phyloP scores from a whole-genome alignment of 2,113 vertebrate species.

The Mesitornis unicolor region DNA sequence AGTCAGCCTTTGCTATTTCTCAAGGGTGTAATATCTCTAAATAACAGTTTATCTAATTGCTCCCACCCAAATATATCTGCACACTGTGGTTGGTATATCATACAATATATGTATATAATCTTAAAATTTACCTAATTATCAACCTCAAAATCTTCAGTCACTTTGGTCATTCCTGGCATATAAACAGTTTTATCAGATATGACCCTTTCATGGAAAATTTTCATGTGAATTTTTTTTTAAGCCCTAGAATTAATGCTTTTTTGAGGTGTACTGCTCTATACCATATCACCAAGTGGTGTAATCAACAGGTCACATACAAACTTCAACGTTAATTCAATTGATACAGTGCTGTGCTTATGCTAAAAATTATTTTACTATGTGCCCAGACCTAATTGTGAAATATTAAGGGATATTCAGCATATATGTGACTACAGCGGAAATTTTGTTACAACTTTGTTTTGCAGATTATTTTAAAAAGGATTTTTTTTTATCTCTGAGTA shows the following conservation, averaged over 20 bases:
- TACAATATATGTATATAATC: neutral
- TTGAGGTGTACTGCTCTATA: constrained; percentile 21
- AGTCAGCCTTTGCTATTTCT: neutral
- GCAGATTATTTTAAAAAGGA: neutral
- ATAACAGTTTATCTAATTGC: neutral
- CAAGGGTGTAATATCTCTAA: neutral
- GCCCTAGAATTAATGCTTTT: neutral
- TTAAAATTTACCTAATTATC: neutral
- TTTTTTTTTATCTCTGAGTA: neutral
- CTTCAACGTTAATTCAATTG: constrained; percentile 13
- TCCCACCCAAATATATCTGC: neutral
- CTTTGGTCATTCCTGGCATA: neutral
- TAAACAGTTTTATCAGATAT: neutral
- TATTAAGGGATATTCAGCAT: neutral
- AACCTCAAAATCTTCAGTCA: neutral
- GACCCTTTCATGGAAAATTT: neutral
- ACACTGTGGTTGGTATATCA: neutral
- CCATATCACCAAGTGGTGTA: neutral
- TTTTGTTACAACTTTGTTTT: constrained; percentile 36
- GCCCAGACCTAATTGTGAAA: constrained; percentile 37
- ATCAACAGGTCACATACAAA: constrained; percentile 38
- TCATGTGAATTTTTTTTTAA: constrained; percentile 28
- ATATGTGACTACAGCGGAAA: neutral
- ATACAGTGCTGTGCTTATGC: neutral
- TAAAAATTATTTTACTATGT: constrained; percentile 53